Evolutionary conservation across 2,113 vertebrate genomes (phyloP).

Genomic region (Pseudolaguvia tuberculata): DNA sequence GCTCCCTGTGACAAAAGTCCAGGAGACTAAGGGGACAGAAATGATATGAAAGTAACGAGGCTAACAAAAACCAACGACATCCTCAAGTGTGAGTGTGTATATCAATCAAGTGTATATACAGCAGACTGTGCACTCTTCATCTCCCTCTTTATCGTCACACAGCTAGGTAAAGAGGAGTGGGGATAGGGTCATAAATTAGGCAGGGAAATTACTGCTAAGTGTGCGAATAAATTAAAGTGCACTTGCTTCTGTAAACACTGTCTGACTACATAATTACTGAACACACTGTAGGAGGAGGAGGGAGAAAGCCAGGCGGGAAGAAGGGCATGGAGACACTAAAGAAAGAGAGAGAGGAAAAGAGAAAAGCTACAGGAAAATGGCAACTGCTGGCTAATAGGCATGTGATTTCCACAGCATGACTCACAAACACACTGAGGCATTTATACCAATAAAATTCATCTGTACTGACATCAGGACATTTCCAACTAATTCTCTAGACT

Average conservation of each 20-base stretch:
- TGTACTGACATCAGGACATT: background rate
- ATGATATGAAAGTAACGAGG: background rate
- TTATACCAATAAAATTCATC: slow-evolving; percentile 9
- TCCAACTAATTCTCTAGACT: background rate
- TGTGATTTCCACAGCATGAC: slow-evolving; percentile 19
- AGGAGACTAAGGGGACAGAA: background rate
- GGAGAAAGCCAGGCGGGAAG: slow-evolving; percentile 12
- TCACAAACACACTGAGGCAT: background rate
- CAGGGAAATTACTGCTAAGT: slow-evolving; percentile 58
- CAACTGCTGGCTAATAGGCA: slow-evolving; percentile 11
- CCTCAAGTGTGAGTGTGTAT: slow-evolving; percentile 7
- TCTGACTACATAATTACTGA: slow-evolving; percentile 57
- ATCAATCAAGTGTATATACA: slow-evolving; percentile 35
- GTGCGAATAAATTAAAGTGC: slow-evolving; percentile 60
- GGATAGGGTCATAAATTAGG: slow-evolving; percentile 52
- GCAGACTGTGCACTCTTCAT: slow-evolving; percentile 29
- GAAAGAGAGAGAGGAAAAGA: background rate
- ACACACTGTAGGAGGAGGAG: slow-evolving; percentile 41
- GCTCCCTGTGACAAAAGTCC: background rate
- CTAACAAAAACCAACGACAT: slow-evolving; percentile 8
- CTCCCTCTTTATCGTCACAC: slow-evolving; percentile 18
- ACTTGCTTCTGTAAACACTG: slow-evolving; percentile 58
- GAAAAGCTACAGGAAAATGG: background rate
- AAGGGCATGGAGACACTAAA: slow-evolving; percentile 23
- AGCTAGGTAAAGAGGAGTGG: slow-evolving; percentile 37